Evolutionary conservation across 2,888 invertebrate genomes (phyloP), one percentile per base, ranked within the genome.

Genomic region (Chorisops tibialis): DNA sequence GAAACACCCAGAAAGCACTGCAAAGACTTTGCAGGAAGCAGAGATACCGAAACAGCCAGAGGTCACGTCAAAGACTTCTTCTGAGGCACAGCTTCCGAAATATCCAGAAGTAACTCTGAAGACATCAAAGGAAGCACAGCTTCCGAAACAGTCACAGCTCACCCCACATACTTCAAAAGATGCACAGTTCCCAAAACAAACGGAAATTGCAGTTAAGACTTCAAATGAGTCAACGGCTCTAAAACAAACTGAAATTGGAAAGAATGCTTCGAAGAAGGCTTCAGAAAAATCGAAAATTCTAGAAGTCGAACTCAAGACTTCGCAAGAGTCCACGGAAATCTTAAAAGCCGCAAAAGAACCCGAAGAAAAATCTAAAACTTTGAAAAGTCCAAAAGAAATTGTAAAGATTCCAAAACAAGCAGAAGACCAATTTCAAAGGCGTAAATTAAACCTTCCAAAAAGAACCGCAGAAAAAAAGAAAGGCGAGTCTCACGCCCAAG

Each of bases 401-500:
- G n/a, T 5, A 14, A 43, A 5, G n/a, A 43, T 43, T 14, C 5
- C 6, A 5, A n/a, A 6, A 43, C 14, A 43, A 14, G 5, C 11
- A 14, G n/a, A n/a, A n/a, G n/a, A n/a, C n/a, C n/a, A n/a, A 11
- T 37, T 9, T 6, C 6, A 37, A 37, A 37, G 37, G 37, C 7
- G 12, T 6, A 9, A 37, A 37, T 37, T 9, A 6, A 6, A 37
- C 12, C 37, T 37, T 37, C 37, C 12, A 11, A 37, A 9, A 37
- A 37, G 19, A 41, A 22, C 9, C 6, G 24, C 16, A 9, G 16
- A 61, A 30, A 45, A 64, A 62, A 22, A 47, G 3, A 12, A 18
- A 14, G 48, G 12, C 35, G 54, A 16, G 12, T n/a, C 16, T 19
- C 47, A 63, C 16, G 24, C 16, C 7, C 39, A 24, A 7, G 30